These are phyloP conservation scores for Macrobrachium nipponense DNA, from an alignment of 1,140 invertebrate genomes.

Conservation along the genomic window DNA sequence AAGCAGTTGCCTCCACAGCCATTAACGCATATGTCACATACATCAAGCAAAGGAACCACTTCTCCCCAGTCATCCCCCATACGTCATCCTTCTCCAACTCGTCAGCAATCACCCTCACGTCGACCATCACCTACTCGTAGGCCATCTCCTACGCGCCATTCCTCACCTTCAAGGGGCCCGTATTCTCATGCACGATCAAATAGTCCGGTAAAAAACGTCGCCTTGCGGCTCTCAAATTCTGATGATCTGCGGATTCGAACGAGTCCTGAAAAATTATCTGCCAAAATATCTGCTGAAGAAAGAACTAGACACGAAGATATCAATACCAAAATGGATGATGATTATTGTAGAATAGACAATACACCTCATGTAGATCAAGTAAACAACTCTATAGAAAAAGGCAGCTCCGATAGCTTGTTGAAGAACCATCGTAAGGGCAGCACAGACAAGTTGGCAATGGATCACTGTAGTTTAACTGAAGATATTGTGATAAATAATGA, in stretches of 20 bases:
- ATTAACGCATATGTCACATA: slow-evolving; percentile 39
- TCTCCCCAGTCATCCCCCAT: slow-evolving; percentile 43
- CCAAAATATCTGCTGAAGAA: slow-evolving; percentile 30
- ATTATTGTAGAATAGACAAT: slow-evolving; percentile 4
- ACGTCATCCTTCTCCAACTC: slow-evolving; percentile 46
- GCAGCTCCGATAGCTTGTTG: neutral
- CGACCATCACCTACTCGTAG: slow-evolving; percentile 22
- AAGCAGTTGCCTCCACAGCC: slow-evolving; percentile 31
- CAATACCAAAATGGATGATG: slow-evolving; percentile 29
- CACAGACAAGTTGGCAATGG: slow-evolving; percentile 23
- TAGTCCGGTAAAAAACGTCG: slow-evolving; percentile 35
- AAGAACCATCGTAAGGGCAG: slow-evolving; percentile 8
- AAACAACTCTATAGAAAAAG: slow-evolving; percentile 25
- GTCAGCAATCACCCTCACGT: slow-evolving; percentile 26
- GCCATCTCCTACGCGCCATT: slow-evolving; percentile 31
- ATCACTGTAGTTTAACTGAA: slow-evolving; percentile 23
- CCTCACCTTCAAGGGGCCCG: slow-evolving; percentile 31
- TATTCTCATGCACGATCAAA: slow-evolving; percentile 15
- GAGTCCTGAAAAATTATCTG: slow-evolving; percentile 10
- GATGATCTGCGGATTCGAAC: slow-evolving; percentile 20
- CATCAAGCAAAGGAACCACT: slow-evolving; percentile 41
- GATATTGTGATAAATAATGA: slow-evolving; percentile 17
- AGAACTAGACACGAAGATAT: slow-evolving; percentile 18
- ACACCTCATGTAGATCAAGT: slow-evolving; percentile 10
- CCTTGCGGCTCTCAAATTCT: slow-evolving; percentile 19